phyloP scores from a whole-genome alignment of 2,797 vertebrate genomes.

The Tangara arthus region DNA sequence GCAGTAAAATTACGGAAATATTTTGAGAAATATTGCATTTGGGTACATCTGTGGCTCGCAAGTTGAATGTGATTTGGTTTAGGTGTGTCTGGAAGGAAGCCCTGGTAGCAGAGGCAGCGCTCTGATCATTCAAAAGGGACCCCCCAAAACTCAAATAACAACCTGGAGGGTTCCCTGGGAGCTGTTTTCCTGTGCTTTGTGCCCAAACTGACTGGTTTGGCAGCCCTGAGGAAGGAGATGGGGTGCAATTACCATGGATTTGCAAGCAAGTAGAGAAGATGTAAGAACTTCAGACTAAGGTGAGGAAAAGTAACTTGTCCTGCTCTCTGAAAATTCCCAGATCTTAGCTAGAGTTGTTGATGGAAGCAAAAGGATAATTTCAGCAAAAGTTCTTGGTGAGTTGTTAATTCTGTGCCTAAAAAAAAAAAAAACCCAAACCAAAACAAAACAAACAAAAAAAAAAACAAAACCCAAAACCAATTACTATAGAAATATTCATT shows the following conservation, averaged over 20 bases:
- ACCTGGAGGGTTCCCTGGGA: neutral
- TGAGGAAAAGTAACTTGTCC: neutral
- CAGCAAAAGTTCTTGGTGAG: too few relatives aligned
- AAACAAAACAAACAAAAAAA: too few relatives aligned
- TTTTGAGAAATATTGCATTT: neutral
- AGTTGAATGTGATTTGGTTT: neutral
- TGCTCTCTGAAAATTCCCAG: neutral
- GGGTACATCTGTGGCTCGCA: neutral
- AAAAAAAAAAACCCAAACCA: too few relatives aligned
- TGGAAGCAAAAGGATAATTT: neutral
- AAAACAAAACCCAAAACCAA: too few relatives aligned
- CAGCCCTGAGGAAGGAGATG: neutral
- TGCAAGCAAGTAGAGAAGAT: neutral
- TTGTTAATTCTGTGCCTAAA: neutral
- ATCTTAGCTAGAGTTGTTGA: too few relatives aligned
- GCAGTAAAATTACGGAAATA: neutral
- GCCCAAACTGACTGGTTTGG: neutral
- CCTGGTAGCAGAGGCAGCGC: fast-evolving
- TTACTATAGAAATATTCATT: neutral
- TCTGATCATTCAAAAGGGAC: fast-evolving
- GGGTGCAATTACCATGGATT: neutral
- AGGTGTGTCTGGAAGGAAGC: neutral
- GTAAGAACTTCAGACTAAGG: neutral
- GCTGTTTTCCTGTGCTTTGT: neutral
- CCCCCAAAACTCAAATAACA: neutral